Evolutionary conservation across 2,888 invertebrate genomes (phyloP).

Genomic region (Augiades crinisus): DNA sequence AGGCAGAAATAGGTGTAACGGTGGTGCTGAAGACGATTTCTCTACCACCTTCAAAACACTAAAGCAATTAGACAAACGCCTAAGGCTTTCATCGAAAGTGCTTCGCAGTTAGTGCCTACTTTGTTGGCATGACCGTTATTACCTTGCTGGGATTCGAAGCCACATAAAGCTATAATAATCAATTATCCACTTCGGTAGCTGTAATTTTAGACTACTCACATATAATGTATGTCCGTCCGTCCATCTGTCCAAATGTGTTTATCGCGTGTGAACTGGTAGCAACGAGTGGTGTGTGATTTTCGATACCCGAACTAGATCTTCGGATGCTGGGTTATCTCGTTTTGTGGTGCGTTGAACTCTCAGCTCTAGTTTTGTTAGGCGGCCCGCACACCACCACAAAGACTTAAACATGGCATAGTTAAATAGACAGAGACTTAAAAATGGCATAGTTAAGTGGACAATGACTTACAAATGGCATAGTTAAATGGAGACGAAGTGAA

Average conservation of each 20-base stretch:
- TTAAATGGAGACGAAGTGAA: too few relatives aligned
- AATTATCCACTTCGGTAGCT: slow-evolving; percentile 41
- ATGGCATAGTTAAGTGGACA: neutral
- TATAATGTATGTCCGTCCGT: slow-evolving; percentile 30
- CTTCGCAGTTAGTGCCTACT: too few relatives aligned
- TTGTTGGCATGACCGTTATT: too few relatives aligned
- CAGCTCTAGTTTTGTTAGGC: neutral
- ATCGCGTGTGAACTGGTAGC: slow-evolving; percentile 48
- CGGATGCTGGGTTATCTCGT: slow-evolving; percentile 7
- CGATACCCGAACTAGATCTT: slow-evolving; percentile 25
- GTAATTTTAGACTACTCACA: slow-evolving; percentile 48
- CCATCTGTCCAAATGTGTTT: slow-evolving; percentile 50
- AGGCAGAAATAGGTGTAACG: too few relatives aligned
- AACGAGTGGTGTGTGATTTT: slow-evolving; percentile 31
- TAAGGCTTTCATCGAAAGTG: too few relatives aligned
- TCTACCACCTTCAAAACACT: too few relatives aligned
- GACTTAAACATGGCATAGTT: neutral
- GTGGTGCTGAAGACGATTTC: too few relatives aligned
- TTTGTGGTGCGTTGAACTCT: slow-evolving; percentile 15
- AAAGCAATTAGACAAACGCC: too few relatives aligned
- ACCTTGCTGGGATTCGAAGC: too few relatives aligned
- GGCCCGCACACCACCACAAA: neutral
- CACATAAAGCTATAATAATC: slow-evolving; percentile 51
- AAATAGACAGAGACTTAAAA: neutral
- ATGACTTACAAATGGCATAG: neutral